A percentile compares a stretch with the other conserved stretches of the same genome.
Evolutionary conservation across 2,888 invertebrate genomes (phyloP).

Genomic region (Drosophila niveifrons): DNA sequence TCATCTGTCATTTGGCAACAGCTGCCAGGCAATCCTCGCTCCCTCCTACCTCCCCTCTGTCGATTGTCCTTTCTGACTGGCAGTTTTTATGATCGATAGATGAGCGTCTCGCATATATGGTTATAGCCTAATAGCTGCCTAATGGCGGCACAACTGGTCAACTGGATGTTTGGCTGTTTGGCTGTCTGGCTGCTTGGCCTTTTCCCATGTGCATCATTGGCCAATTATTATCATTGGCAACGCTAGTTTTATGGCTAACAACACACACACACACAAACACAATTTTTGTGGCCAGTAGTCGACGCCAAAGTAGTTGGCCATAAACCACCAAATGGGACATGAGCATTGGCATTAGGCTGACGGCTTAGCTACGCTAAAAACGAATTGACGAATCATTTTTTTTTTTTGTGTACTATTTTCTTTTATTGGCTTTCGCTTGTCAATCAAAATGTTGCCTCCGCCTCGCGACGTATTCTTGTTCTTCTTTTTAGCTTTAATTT

Average conservation of each 20-base stretch:
- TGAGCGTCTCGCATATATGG: slow-evolving; percentile 61
- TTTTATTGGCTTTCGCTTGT: slow-evolving; percentile 22
- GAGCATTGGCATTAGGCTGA: slow-evolving; percentile 40
- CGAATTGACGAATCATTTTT: slow-evolving; percentile 27
- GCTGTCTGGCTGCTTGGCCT: slow-evolving; percentile 52
- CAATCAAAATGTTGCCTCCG: slow-evolving; percentile 41
- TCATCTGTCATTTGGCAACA: slow-evolving; percentile 76
- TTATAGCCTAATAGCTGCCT: slow-evolving; percentile 74
- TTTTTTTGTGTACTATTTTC: slow-evolving; percentile 3
- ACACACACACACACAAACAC: too few relatives aligned
- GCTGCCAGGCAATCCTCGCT: slow-evolving; percentile 36
- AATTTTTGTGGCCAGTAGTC: slow-evolving; percentile 49
- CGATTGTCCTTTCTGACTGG: slow-evolving; percentile 2
- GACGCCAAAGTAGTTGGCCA: slow-evolving; percentile 39
- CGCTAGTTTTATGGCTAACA: slow-evolving; percentile 38
- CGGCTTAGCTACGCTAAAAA: slow-evolving; percentile 32
- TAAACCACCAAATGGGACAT: slow-evolving; percentile 56
- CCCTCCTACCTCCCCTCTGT: background rate
- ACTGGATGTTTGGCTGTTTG: slow-evolving; percentile 25
- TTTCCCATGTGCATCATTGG: slow-evolving; percentile 79
- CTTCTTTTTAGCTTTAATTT: slow-evolving; percentile 60
- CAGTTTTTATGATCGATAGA: slow-evolving; percentile 65
- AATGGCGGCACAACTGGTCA: slow-evolving; percentile 60
- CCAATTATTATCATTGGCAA: slow-evolving; percentile 67
- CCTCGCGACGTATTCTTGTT: background rate